Base-by-base conservation (phyloP, 2,888 invertebrate species). In the Cephus pygmeus region DNA sequence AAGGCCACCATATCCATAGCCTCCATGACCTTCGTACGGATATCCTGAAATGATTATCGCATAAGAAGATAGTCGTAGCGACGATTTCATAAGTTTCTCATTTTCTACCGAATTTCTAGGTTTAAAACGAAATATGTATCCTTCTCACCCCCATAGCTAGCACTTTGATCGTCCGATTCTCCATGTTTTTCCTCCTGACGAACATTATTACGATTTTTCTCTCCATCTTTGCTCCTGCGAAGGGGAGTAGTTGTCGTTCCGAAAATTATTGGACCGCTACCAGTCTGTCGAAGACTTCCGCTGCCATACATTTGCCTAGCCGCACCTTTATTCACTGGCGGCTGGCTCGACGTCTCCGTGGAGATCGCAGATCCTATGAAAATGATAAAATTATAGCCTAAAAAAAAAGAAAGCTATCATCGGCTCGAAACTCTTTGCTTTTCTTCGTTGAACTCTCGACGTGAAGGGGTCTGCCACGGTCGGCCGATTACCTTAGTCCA, bases 281-380 rank as follows among this genome's bases (percentile, higher is more conserved):
- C 90, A 82, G 92, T 88, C 33, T 92, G 92, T 84, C 94, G 89
- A 81, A 93, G 87, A 71, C 92, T 92, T 76, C 93, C 93, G 12
- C 93, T 93, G 73, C 93, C 93, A 83, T 92, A 93, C 92, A 94
- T 93, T 86, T 93, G 93, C 36, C 94, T 91, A 82, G 93, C 92
- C 85, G 94, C 90, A 87, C 93, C 93, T 68, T 92, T 93, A 85
- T 93, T 93, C 85, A 93, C 92, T 1, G 93, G 93, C 2, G 93
- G 92, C 77, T 93, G 93, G n/a, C 90, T 88, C 71, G 89, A 82
- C 11, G 88, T 86, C 78, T 89, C 88, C 73, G 83, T 80, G 12
- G 89, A 86, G 4, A 83, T 76, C 33, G 84, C 73, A 12, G 15
- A 68, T 30, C 73, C 79, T 79, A 31, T 11, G n/a, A 40, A 76